Evolutionary conservation across 2,888 invertebrate genomes (phyloP).

Genomic region (Drosophila incognita): DNA sequence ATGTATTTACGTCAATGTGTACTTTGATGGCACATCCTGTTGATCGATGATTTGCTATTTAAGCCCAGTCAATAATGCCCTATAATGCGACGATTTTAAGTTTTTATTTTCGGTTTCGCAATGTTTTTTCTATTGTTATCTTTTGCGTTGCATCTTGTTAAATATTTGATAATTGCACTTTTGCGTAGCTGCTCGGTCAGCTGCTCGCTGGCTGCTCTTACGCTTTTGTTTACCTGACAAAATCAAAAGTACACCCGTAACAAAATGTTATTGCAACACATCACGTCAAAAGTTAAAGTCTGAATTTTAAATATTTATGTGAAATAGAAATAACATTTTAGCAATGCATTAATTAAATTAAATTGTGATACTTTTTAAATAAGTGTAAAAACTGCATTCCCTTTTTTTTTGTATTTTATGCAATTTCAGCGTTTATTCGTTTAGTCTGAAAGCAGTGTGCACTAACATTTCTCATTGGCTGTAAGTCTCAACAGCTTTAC

Average conservation of each 20-base stretch:
- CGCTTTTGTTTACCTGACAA: slow-evolving; percentile 33
- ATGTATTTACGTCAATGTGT: slow-evolving; percentile 57
- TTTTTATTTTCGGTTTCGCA: slow-evolving; percentile 13
- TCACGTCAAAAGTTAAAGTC: slow-evolving; percentile 6
- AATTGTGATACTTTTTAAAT: background rate
- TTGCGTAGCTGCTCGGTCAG: slow-evolving; percentile 33
- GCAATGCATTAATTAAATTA: background rate
- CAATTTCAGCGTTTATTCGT: background rate
- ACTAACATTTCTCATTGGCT: slow-evolving; percentile 34
- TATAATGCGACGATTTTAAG: slow-evolving; percentile 17
- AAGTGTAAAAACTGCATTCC: no score
- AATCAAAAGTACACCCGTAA: slow-evolving; percentile 2
- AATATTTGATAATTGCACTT: slow-evolving; percentile 47
- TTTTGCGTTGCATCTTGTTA: slow-evolving; percentile 15
- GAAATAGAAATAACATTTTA: background rate
- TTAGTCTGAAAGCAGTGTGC: background rate
- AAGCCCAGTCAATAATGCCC: slow-evolving; percentile 39
- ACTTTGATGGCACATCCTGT: slow-evolving; percentile 65
- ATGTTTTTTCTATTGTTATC: background rate
- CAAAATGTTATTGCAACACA: slow-evolving; percentile 27
- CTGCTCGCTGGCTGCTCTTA: slow-evolving; percentile 15
- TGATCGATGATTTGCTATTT: slow-evolving; percentile 52
- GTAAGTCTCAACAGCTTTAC: slow-evolving; percentile 21
- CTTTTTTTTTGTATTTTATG: background rate
- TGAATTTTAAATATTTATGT: background rate